Percentiles rank a stretch among this genome's conserved stretches.
These are phyloP conservation scores for Phenganax marumi DNA, from an alignment of 92 coral and sea anemone species.

Conservation along the genomic window DNA sequence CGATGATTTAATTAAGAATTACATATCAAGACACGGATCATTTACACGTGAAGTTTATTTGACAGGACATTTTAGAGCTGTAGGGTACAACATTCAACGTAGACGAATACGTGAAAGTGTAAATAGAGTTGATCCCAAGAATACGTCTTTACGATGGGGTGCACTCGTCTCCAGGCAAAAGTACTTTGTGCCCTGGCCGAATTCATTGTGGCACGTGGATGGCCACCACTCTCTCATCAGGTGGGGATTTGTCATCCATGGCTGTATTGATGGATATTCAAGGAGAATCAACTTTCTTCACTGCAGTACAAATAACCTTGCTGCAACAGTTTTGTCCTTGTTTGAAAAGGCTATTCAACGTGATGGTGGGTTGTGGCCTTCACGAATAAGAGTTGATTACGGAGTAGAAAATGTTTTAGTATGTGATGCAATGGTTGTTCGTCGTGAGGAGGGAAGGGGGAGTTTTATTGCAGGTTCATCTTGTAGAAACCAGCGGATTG, in stretches of 20 bases:
- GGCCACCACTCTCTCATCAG: slow-evolving; percentile 74
- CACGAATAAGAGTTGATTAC: slow-evolving; percentile 63
- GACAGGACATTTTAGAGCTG: slow-evolving; percentile 53
- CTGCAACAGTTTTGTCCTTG: slow-evolving; percentile 59
- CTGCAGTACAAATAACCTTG: slow-evolving; percentile 71
- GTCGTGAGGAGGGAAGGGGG: slow-evolving; percentile 59
- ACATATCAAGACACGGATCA: slow-evolving; percentile 57
- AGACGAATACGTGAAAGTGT: slow-evolving; percentile 61
- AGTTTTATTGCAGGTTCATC: slow-evolving; percentile 74
- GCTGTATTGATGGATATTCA: slow-evolving; percentile 69
- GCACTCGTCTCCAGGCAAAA: slow-evolving; percentile 63
- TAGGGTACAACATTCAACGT: slow-evolving; percentile 55
- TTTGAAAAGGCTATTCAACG: slow-evolving; percentile 58
- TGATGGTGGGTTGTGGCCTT: slow-evolving; percentile 74
- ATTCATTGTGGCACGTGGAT: slow-evolving; percentile 71
- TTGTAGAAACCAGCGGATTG: slow-evolving; percentile 68
- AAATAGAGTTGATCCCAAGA: slow-evolving; percentile 70
- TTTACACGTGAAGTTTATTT: slow-evolving; percentile 60
- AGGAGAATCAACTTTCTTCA: slow-evolving; percentile 61
- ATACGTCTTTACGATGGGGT: slow-evolving; percentile 74
- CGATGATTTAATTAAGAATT: slow-evolving; percentile 49
- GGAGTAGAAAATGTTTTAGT: slow-evolving; percentile 73
- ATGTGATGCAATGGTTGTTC: slow-evolving; percentile 68
- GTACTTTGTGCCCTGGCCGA: slow-evolving; percentile 73
- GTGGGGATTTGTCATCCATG: slow-evolving; percentile 73